Conservation (phyloP, 2,888 invertebrate genomes). For the Aporophyla lueneburgensis region DNA sequence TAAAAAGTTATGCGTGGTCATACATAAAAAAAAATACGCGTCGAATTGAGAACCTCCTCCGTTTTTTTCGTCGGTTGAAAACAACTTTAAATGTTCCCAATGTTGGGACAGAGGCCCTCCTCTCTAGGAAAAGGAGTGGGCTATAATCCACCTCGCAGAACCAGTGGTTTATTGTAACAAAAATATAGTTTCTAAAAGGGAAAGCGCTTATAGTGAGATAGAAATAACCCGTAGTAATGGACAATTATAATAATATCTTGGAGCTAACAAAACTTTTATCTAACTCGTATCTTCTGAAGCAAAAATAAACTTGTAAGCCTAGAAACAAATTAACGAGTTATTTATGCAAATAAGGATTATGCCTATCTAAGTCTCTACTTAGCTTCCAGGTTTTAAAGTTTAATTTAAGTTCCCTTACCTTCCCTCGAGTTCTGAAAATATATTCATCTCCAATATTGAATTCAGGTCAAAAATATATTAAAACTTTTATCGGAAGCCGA, state of each 20-base stretch:
- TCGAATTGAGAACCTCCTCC: no score
- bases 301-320: background rate
- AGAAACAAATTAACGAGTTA: background rate
- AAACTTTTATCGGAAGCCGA: slow-evolving; percentile 31
- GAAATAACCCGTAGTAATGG: background rate
- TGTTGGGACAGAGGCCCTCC: no score
- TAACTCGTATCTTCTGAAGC: background rate
- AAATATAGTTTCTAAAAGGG: background rate
- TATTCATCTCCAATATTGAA: slow-evolving; percentile 43
- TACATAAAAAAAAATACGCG: no score
- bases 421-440: slow-evolving; percentile 10
- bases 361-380: background rate
- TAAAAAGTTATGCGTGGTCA: no score
- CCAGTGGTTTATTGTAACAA: background rate
- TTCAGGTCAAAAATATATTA: slow-evolving; percentile 40
- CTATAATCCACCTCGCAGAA: no score
- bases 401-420: slow-evolving; percentile 16
- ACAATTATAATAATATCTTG: background rate
- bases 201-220: background rate
- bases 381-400: background rate
- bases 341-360: slow-evolving; percentile 3
- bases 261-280: background rate
- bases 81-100: no score
- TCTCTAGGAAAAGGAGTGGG: no score
- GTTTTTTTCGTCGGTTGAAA: no score